phyloP scores from a whole-genome alignment of 2,113 vertebrate species.

The Scopus umbretta region DNA sequence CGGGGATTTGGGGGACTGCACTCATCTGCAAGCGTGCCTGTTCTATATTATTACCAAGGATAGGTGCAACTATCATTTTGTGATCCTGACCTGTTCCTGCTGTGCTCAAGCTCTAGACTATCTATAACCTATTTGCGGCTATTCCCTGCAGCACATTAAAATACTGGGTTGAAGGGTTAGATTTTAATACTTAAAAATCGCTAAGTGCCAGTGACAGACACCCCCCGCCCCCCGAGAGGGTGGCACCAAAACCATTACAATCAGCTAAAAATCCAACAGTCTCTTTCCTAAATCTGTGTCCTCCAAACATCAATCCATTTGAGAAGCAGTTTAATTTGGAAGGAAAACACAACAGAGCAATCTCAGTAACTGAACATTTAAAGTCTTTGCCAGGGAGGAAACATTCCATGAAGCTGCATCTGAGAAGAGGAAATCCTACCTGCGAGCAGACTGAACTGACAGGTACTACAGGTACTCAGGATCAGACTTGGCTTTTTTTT shows the following conservation, averaged over 20 bases:
- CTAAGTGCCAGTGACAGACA: background rate
- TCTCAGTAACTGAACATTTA: background rate
- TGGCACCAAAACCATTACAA: background rate
- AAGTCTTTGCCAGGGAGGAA: background rate
- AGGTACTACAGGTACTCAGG: background rate
- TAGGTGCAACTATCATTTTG: background rate
- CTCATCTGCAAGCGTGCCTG: background rate
- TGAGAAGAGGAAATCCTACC: background rate
- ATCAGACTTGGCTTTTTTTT: background rate
- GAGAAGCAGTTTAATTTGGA: background rate
- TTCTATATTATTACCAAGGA: background rate
- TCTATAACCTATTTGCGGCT: background rate
- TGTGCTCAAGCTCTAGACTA: background rate
- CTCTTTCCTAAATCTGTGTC: background rate
- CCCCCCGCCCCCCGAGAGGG: rapidly evolving
- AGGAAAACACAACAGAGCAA: background rate
- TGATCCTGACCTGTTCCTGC: background rate
- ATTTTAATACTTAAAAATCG: background rate
- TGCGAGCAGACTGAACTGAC: background rate
- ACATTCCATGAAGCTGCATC: background rate
- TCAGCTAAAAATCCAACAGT: background rate
- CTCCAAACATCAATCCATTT: background rate
- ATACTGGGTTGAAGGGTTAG: background rate
- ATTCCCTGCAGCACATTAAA: background rate
- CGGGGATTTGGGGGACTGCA: background rate